These are phyloP conservation scores for Benitochromis conjunctus DNA, from an alignment of 2,113 vertebrate species.

Conservation along the genomic window DNA sequence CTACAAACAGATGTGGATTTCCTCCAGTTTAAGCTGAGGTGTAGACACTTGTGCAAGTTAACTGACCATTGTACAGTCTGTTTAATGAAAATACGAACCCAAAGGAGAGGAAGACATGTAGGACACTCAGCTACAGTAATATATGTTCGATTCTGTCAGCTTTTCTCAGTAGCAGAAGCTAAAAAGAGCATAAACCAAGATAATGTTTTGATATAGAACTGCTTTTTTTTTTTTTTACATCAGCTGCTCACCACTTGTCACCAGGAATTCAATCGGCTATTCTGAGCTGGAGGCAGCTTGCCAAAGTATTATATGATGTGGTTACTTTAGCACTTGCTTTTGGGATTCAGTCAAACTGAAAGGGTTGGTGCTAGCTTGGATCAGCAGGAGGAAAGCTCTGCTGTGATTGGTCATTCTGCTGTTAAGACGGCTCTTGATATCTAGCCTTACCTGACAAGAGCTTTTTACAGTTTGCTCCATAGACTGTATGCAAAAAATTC, in stretches of 20 bases:
- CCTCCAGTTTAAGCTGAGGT: not conserved
- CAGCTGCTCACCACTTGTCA: not conserved
- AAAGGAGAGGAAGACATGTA: not conserved
- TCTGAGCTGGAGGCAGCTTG: not conserved
- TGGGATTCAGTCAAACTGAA: not conserved
- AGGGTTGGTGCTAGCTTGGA: not conserved
- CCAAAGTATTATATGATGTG: not conserved
- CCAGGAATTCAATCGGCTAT: not conserved
- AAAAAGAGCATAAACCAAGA: not conserved
- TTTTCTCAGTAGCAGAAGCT: not conserved
- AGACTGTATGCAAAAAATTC: not conserved
- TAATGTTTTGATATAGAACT: not conserved
- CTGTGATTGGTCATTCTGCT: not conserved
- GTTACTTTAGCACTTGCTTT: not conserved
- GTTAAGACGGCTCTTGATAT: not conserved
- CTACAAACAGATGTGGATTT: not conserved
- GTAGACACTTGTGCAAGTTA: not conserved
- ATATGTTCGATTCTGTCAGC: not conserved
- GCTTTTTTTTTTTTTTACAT: not conserved
- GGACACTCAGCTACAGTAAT: rapidly evolving
- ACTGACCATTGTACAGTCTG: not conserved
- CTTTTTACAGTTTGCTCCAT: not conserved
- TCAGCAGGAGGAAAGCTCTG: not conserved
- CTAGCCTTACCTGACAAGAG: rapidly evolving
- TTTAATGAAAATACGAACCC: not conserved